Evolutionary conservation across 2,113 vertebrate species (phyloP), one percentile per base, ranked within the genome.

Genomic region (Sebastes schlegelii): DNA sequence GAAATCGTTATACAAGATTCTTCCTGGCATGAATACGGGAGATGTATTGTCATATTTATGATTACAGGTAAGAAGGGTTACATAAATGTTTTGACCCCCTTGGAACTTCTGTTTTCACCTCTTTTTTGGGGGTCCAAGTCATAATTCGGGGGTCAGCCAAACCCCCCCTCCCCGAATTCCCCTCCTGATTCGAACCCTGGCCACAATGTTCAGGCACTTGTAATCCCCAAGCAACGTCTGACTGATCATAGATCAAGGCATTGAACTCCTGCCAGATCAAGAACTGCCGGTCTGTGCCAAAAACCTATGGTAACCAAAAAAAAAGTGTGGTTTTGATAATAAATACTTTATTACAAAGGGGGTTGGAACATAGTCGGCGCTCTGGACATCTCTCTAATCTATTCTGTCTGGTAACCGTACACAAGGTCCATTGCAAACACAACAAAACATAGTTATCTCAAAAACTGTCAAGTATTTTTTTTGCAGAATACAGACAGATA

Each of bases 381-480:
- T 62, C 23, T 4, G 64, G 23, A 8, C 48, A 21, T 23, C 16
- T 26, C 16, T 26, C 13, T 55, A 60, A 23, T 51, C 21, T 71
- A 26, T 48, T 76, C 48, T 23, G 11, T 58, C 21, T 52, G 62
- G 42, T 68, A 63, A 79, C 40, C 49, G 61, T 72, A 54, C 77
- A 45, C 52, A 14, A 23, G 5, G 45, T 62, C 57, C 19, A 54
- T 17, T 68, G 19, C 57, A 83, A 77, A 66, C 49, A 70, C 43
- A 66, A 74, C 72, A 74, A 64, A 64, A 77, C 63, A 69, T 49
- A 67, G 8, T 63, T 68, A 72, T 73, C 57, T 26, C 23, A 74
- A 46, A 51, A 61, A 51, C 63, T 68, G 34, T 75, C 52, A 23
- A 51, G 40, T 43, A 34, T 23, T 26, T 58, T 17, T 8, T 49